Evolutionary conservation across 2,113 vertebrate genomes (phyloP).

Genomic region (Cyanistes caeruleus): DNA sequence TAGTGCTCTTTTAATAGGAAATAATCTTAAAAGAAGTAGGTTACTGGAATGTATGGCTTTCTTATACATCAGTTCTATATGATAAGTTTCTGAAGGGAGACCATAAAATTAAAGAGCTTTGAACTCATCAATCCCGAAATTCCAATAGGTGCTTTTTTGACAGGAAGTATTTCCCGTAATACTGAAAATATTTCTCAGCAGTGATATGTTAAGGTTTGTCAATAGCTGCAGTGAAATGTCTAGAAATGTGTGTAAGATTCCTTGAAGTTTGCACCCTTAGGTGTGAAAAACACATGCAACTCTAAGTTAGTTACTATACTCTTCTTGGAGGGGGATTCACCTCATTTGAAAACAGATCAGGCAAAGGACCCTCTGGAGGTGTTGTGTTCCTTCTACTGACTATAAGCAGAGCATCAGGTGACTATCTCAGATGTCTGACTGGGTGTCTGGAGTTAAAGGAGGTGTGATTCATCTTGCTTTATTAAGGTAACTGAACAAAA

Average conservation of each 20-base stretch:
- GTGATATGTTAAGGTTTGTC: neutral
- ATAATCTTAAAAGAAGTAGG: neutral
- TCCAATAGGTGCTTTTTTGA: neutral
- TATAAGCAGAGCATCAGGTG: neutral
- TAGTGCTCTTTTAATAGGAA: neutral
- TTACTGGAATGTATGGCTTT: neutral
- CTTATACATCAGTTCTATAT: neutral
- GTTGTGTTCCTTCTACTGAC: neutral
- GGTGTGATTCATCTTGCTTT: slow-evolving; percentile 17
- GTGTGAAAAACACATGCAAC: neutral
- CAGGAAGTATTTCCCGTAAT: neutral
- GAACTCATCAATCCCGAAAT: rapidly evolving
- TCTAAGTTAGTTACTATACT: neutral
- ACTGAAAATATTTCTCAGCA: neutral
- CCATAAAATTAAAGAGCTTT: neutral
- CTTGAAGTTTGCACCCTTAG: neutral
- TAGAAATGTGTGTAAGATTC: neutral
- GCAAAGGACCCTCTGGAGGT: neutral
- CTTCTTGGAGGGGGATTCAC: neutral
- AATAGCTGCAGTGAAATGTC: neutral
- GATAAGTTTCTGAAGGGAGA: neutral
- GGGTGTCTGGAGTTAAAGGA: neutral
- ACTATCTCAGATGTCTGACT: neutral
- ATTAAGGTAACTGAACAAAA: neutral
- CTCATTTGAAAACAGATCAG: neutral